phyloP scores from a whole-genome alignment of 37 sponge, comb jelly and placozoan species.

The Petrosia ficiformis region DNA sequence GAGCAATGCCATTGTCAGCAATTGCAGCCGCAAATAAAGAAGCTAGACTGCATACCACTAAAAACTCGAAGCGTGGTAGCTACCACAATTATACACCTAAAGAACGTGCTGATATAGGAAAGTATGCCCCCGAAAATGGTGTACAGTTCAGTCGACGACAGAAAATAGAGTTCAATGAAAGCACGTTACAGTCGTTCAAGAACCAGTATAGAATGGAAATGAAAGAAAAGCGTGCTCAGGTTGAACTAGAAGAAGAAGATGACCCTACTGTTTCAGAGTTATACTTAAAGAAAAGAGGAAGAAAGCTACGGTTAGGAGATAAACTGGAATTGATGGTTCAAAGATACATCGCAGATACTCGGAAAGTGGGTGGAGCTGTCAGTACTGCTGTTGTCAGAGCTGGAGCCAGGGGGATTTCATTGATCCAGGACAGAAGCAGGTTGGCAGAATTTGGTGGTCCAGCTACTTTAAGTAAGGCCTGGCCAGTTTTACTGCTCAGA shows the following conservation, averaged over 20 bases:
- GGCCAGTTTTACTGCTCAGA: conserved; percentile 49
- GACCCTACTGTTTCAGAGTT: background rate
- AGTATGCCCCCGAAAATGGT: conserved; percentile 8
- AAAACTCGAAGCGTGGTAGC: background rate
- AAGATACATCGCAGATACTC: conserved; percentile 23
- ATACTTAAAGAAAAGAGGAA: conserved; percentile 22
- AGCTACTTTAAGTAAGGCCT: conserved; percentile 20
- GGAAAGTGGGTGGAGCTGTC: conserved; percentile 42
- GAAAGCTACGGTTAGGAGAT: conserved; percentile 42
- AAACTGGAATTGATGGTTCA: conserved; percentile 33
- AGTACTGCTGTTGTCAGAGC: conserved; percentile 46
- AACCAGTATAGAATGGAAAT: background rate
- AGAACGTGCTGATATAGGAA: conserved; percentile 3
- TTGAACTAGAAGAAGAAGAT: no score
- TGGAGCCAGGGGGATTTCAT: conserved; percentile 37
- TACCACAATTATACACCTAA: background rate
- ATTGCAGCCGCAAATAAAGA: conserved; percentile 17
- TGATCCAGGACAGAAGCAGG: conserved; percentile 25
- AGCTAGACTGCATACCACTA: background rate
- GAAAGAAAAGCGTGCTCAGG: background rate
- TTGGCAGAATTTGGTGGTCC: conserved; percentile 43
- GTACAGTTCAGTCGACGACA: background rate
- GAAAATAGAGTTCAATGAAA: background rate
- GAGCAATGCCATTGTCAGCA: background rate
- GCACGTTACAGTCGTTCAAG: background rate